Base-by-base conservation (phyloP, 2,797 vertebrate species). In the Lutjanus argentimaculatus region DNA sequence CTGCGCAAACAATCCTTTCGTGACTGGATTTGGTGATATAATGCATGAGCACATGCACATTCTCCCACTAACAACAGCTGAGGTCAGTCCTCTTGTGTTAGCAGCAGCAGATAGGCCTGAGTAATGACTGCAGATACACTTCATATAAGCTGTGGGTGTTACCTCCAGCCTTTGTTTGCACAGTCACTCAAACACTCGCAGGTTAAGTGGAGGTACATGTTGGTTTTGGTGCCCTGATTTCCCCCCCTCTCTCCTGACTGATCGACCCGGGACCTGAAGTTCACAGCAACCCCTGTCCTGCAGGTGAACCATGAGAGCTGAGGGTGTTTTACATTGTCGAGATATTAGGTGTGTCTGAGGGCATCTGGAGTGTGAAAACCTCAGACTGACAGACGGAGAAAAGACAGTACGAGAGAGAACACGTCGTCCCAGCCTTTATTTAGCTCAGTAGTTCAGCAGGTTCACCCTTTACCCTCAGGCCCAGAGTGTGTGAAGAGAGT, bases 341-440 rank as follows among this genome's bases (percentile, higher is more conserved):
- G 76, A 70, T 75, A 55, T 76, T 62, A 81, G 88, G 88, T 80
- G 88, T 93, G 91, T 93, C 89, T 85, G 67, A 79, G 88, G 84
- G 86, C 89, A 85, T 82, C 57, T 82, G 77, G 76, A 88, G 88
- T 84, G 85, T 84, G 73, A 91, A 81, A 72, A 80, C 49, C 69
- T 84, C 86, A 71, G 77, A 82, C 62, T 89, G 90, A 92, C 86
- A 85, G 82, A 80, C 2, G 4, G 58, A 78, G 80, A 86, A 36
- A 58, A 74, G 77, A 73, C 70, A 11, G 77, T 73, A 42, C 13
- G 68, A 80, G 75, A 80, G 75, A 76, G 86, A 87, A 88, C 91
- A 77, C 8, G 83, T 80, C 62, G 74, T 84, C 74, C 77, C 67
- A 56, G 71, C 67, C 56, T n/a, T 78, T 53, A 62, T 69, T 86